These are phyloP conservation scores for Micropoecilia bifurca DNA, from an alignment of 2,797 vertebrate genomes.

Conservation along the genomic window DNA sequence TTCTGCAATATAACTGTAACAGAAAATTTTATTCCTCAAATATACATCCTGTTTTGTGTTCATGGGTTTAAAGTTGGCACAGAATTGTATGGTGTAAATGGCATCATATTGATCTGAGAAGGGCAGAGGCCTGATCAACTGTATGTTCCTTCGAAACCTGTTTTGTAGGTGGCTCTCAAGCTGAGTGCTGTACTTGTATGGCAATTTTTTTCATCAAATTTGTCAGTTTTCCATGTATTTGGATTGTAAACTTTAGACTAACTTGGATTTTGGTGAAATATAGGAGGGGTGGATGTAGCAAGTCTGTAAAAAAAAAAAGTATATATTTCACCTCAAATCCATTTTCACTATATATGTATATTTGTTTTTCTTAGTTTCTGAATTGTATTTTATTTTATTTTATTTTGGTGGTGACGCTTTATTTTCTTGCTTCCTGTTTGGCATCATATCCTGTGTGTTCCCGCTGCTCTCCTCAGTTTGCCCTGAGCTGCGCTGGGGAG, in stretches of 20 bases:
- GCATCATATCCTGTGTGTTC: too few species aligned
- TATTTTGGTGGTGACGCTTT: too few species aligned
- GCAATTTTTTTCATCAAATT: neutral
- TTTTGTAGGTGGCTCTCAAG: constrained; percentile 19
- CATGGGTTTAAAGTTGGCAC: neutral
- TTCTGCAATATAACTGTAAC: neutral
- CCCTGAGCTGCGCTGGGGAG: too few species aligned
- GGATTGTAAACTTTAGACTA: neutral
- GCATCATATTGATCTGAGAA: constrained; percentile 4
- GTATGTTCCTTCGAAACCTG: constrained; percentile 16
- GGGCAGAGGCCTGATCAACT: constrained; percentile 27
- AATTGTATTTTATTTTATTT: too few species aligned
- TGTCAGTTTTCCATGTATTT: neutral
- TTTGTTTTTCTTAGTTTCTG: too few species aligned
- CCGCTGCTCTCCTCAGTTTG: too few species aligned
- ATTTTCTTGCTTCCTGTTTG: too few species aligned
- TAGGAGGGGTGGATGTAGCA: neutral
- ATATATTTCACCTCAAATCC: too few species aligned
- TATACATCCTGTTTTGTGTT: neutral
- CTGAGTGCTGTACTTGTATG: neutral
- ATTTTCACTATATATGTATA: too few species aligned
- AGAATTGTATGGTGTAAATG: constrained; percentile 19
- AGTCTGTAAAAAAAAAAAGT: too few species aligned
- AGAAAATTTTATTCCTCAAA: neutral
- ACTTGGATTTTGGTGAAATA: too few species aligned